Base-by-base conservation (phyloP, 2,797 vertebrate species). In the Setipinna tenuifilis region DNA sequence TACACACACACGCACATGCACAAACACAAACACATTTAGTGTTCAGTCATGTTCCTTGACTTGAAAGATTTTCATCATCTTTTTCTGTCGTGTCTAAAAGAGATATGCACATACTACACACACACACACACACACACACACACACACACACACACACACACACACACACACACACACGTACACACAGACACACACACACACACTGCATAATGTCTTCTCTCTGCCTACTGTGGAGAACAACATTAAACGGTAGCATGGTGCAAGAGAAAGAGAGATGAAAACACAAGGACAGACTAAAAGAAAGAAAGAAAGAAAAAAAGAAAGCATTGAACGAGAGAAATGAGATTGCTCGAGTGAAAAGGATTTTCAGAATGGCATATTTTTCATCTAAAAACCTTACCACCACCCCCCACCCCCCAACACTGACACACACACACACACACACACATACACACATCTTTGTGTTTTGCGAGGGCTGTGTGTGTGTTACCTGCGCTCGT, bases 221-320 rank as follows among this genome's bases (percentile, higher is more conserved):
- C 88, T 85, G 89, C 78, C 82, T 87, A 90, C 90, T 92, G 93
- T 89, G 57, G 91, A 92, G 92, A 91, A 90, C 88, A 88, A 89
- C 86, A 92, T 92, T 87, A 93, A 92, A 93, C 92, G 92, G 89
- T 91, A 92, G 87, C 25, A 89, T 41, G 85, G 19, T 21, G 57
- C 87, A 35, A 89, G 75, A 84, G 86, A 86, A 81, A 75, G 85
- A 88, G 91, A 91, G 90, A 92, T 91, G 89, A 90, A 35, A 62
- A 86, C 6, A 84, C 54, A 86, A 44, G 83, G 61, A 62, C 0
- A 44, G 41, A 83, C n/a, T 41, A 41, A 41, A 41, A 41, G 35
- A 41, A 41, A 41, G 35, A 41, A 41, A 41, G 35, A 41, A 41
- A 41, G 35, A 41, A 2, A 41, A 5, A 41, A 41, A 41, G 35